phyloP scores from a whole-genome alignment of 2,888 invertebrate genomes.

The Malacosoma neustria region DNA sequence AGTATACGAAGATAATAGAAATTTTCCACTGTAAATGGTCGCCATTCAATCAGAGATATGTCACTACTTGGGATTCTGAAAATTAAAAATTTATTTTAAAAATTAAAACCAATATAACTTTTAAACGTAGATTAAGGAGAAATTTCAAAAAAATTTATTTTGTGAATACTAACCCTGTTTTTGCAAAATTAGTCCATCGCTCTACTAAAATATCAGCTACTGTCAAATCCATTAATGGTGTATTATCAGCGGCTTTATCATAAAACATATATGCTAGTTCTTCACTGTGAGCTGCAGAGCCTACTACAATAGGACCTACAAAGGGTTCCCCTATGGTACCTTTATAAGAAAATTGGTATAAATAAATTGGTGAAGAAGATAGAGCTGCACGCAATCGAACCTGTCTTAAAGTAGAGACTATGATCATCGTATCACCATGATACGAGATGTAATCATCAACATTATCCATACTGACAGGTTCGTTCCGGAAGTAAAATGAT shows the following conservation, averaged over 20 bases:
- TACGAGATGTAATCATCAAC: slow-evolving; percentile 37
- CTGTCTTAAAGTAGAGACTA: slow-evolving; percentile 51
- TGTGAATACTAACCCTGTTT: slow-evolving; percentile 42
- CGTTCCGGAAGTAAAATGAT: slow-evolving; percentile 35
- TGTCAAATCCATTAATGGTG: slow-evolving; percentile 25
- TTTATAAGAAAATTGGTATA: slow-evolving; percentile 61
- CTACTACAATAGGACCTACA: slow-evolving; percentile 31
- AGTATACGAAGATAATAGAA: slow-evolving; percentile 33
- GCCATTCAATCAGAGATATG: slow-evolving; percentile 35
- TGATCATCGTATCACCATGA: slow-evolving; percentile 56
- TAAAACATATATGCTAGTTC: slow-evolving; percentile 53
- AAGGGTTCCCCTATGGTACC: slow-evolving; percentile 40
- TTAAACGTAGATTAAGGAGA: slow-evolving; percentile 1
- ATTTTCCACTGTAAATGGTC: slow-evolving; percentile 27
- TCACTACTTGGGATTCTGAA: slow-evolving; percentile 42
- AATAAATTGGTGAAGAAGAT: slow-evolving; percentile 29
- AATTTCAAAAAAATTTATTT: background rate
- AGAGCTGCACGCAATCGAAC: slow-evolving; percentile 27
- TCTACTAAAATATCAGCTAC: slow-evolving; percentile 45
- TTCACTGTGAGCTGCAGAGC: slow-evolving; percentile 48
- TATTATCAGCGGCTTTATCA: slow-evolving; percentile 13
- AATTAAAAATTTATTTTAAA: too few species aligned
- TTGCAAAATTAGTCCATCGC: slow-evolving; percentile 60
- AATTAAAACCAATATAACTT: background rate
- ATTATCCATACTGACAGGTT: slow-evolving; percentile 20